These are phyloP conservation scores for Falco punctatus DNA, from an alignment of 2,113 vertebrate genomes.

Conservation along the genomic window DNA sequence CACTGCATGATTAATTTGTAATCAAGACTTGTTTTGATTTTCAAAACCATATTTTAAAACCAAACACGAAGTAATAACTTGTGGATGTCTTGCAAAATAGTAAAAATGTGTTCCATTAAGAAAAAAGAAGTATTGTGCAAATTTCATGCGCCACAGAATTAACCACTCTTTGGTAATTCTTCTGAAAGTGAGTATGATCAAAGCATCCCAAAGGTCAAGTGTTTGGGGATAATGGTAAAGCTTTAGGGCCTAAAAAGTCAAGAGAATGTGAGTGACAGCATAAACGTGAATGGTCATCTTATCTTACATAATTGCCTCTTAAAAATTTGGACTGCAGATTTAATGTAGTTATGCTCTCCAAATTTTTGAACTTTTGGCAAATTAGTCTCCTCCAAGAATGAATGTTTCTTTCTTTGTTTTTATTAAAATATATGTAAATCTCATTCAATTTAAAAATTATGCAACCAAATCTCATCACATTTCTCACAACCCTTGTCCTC, in stretches of 20 bases:
- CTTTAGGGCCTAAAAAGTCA: background rate
- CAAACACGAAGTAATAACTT: constrained; percentile 25
- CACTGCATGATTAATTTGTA: constrained; percentile 47
- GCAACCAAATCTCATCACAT: background rate
- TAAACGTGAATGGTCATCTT: background rate
- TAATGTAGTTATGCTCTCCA: background rate
- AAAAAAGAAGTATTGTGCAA: constrained; percentile 10
- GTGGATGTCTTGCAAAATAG: constrained; percentile 25
- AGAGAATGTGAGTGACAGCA: background rate
- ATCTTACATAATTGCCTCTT: background rate
- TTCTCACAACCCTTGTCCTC: background rate
- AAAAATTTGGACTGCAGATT: background rate
- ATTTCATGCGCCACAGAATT: constrained; percentile 5
- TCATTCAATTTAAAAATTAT: constrained; percentile 19
- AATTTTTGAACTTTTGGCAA: background rate
- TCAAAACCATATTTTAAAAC: constrained; percentile 56
- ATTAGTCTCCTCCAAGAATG: background rate
- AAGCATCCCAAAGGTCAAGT: background rate
- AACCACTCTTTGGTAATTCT: background rate
- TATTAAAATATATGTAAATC: constrained; percentile 9
- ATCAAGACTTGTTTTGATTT: constrained; percentile 60
- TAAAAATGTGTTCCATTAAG: constrained; percentile 33
- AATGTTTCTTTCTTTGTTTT: background rate
- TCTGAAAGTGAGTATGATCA: background rate
- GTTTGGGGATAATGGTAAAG: background rate